phyloP scores from a whole-genome alignment of 2,888 invertebrate genomes.

The Litoditis marina region DNA sequence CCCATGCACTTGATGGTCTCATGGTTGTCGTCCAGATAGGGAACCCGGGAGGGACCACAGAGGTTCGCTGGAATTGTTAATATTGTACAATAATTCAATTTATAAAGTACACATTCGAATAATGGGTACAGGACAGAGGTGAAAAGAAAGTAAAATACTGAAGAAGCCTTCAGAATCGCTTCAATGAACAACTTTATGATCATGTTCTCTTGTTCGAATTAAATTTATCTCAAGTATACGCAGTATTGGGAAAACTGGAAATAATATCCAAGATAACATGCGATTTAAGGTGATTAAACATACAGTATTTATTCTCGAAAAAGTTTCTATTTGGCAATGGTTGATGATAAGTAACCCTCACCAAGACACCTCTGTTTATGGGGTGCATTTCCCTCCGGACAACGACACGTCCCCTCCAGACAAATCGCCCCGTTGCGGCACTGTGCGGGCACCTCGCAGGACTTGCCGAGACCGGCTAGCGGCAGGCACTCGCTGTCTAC shows the following conservation, averaged over 20 bases:
- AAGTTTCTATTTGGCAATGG: no score
- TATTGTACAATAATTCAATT: no score
- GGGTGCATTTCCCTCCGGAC: conserved; percentile 42
- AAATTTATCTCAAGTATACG: no score
- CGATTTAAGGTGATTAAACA: no score
- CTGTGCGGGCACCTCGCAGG: conserved; percentile 39
- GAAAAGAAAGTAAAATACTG: no score
- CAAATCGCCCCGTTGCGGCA: conserved; percentile 47
- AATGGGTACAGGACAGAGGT: neutral
- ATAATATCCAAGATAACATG: no score
- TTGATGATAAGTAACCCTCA: no score
- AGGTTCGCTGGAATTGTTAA: conserved; percentile 20
- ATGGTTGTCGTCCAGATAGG: conserved; percentile 21
- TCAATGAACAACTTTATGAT: no score
- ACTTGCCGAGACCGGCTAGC: conserved; percentile 28
- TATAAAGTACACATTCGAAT: neutral
- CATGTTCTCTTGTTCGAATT: no score
- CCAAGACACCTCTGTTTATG: conserved; percentile 47
- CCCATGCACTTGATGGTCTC: conserved; percentile 24
- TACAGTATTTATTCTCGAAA: no score
- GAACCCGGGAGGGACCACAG: conserved; percentile 21
- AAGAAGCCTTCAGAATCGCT: no score
- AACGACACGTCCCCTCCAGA: conserved; percentile 29
- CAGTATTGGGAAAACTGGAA: no score
- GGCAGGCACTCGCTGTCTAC: conserved; percentile 26